Base-by-base conservation (phyloP, 2,797 vertebrate genomes). In the Linurgus olivaceus region DNA sequence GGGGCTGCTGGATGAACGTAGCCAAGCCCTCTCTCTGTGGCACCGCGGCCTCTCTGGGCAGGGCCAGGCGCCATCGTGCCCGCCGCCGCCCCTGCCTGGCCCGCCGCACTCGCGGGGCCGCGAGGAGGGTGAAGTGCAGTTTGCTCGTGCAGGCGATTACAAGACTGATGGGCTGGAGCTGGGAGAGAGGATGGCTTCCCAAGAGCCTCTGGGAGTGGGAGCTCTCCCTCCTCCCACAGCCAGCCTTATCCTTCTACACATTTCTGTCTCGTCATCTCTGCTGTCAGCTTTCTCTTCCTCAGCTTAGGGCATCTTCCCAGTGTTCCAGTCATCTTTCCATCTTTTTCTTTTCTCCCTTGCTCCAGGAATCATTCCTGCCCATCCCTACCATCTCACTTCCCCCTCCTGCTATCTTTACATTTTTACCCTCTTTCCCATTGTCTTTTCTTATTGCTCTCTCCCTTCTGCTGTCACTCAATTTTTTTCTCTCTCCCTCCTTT, bases 401-500 rank as follows among this genome's bases (percentile, higher is more conserved):
- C 80, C 73, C 55, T 77, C 61, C 42, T 25, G 15, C 80, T n/a
- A 13, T 75, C 91, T 76, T 57, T 61, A 82, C 35, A 7, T 75
- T 94, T 91, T 91, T 90, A 37, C 42, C 68, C 59, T 63, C 72
- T 87, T 95, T 59, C 68, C 94, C 55, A 83, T 96, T 95, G 91
- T 96, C 89, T 92, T 93, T 75, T 61, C 81, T 74, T 90, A 90
- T 12, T 95, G 76, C 91, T 75, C 65, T 93, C 85, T 95, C 86
- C 86, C 90, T 95, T 92, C 84, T 86, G 78, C 96, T 95, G 94
- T 96, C 96, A 94, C 94, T 95, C 95, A 93, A 81, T 95, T 94
- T 89, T 94, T 89, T 94, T 89, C 86, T 88, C 78, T 92, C 87
- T 91, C 83, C 84, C 91, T 96, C 83, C 72, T 91, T 95, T 91